A percentile compares a stretch with the other conserved stretches of the same genome.
Evolutionary conservation across 2,797 vertebrate species (phyloP).

Genomic region (Dipus sagitta): DNA sequence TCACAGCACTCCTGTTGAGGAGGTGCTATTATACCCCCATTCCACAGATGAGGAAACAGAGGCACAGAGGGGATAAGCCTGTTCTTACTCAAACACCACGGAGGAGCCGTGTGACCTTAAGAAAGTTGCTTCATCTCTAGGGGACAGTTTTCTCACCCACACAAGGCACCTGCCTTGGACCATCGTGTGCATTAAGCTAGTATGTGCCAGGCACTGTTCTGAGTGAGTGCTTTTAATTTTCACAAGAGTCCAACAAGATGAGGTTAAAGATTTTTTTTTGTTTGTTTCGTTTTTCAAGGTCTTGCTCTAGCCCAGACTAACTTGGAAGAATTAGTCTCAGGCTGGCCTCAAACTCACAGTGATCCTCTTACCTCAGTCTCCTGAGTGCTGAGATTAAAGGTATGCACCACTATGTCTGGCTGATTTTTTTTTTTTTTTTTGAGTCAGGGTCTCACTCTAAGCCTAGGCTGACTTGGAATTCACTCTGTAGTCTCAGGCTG

Average conservation of each 20-base stretch:
- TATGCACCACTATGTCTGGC: too few relatives aligned
- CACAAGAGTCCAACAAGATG: neutral
- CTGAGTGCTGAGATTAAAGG: too few relatives aligned
- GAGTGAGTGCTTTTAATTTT: neutral
- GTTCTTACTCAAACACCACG: neutral
- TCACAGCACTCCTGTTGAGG: neutral
- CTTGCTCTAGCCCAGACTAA: too few relatives aligned
- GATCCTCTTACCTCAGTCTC: too few relatives aligned
- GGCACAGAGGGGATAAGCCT: neutral
- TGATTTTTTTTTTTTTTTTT: too few relatives aligned
- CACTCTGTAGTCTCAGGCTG: too few relatives aligned
- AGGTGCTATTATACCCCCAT: neutral
- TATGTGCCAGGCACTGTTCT: neutral
- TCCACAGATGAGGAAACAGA: neutral
- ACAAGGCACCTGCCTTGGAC: neutral
- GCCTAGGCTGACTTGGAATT: too few relatives aligned
- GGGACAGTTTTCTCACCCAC: slow-evolving; percentile 2
- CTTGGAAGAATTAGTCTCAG: too few relatives aligned
- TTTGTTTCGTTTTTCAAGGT: too few relatives aligned
- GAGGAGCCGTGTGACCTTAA: neutral
- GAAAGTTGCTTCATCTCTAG: neutral
- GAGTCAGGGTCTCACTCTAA: too few relatives aligned
- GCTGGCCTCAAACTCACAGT: too few relatives aligned
- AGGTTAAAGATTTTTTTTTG: too few relatives aligned
- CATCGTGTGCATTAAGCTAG: neutral